Evolutionary conservation across 2,113 vertebrate genomes (phyloP).

Genomic region (Takifugu flavidus): DNA sequence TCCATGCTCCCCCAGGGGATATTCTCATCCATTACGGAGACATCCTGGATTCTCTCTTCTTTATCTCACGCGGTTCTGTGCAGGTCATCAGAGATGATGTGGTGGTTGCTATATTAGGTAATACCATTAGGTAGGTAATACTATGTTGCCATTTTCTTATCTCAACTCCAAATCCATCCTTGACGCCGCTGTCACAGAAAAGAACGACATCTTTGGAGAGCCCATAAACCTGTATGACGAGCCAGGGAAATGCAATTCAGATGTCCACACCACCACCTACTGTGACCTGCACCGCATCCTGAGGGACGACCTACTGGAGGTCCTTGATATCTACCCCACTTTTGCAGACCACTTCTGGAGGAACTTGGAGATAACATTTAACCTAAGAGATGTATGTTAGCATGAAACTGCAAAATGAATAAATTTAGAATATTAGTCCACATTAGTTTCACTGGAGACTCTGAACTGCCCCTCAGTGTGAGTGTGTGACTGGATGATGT

Average conservation of each 20-base stretch:
- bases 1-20: constrained; percentile 91
- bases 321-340: constrained; percentile 90
- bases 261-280: constrained; percentile 89
- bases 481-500: neutral
- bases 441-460: neutral
- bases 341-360: constrained; percentile 95
- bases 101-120: constrained; percentile 90
- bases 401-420: neutral
- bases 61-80: constrained; percentile 92
- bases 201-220: constrained; percentile 94
- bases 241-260: constrained; percentile 88
- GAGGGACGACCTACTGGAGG: constrained; percentile 89
- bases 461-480: neutral
- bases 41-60: constrained; percentile 88
- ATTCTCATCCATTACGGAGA: constrained; percentile 90
- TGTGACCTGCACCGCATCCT: constrained; percentile 93
- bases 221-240: constrained; percentile 84
- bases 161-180: neutral
- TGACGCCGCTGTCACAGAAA: constrained; percentile 73
- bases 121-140: neutral
- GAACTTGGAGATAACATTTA: constrained; percentile 92
- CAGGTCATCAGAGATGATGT: constrained; percentile 87
- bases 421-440: neutral
- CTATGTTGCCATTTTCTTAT: neutral
- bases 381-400: constrained; percentile 89